These are phyloP conservation scores for Rhodeus uyekii DNA, from an alignment of 2,797 vertebrate species.

Conservation along the genomic window DNA sequence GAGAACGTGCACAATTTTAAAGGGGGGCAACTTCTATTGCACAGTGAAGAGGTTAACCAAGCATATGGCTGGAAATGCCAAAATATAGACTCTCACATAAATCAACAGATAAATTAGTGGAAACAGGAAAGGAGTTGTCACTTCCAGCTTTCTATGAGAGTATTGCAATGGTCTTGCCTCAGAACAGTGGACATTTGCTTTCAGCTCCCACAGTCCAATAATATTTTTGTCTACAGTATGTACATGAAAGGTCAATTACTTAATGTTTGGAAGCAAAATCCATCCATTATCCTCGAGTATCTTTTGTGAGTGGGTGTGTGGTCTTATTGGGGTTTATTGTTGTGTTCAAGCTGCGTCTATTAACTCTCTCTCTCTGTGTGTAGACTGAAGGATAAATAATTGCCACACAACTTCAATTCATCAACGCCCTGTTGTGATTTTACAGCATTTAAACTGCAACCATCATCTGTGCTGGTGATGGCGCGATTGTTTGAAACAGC, in stretches of 20 bases:
- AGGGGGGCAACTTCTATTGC: background rate
- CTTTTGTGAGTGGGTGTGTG: background rate
- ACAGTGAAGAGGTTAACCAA: background rate
- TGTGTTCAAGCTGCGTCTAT: too few relatives aligned
- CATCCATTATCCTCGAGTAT: background rate
- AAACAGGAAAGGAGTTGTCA: constrained; percentile 28
- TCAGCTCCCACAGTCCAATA: background rate
- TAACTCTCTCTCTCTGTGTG: too few relatives aligned
- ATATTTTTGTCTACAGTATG: background rate
- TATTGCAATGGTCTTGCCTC: background rate
- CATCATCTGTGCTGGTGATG: background rate
- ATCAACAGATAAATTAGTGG: constrained; percentile 2
- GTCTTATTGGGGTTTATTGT: background rate
- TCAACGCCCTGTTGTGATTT: background rate
- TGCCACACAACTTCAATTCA: background rate
- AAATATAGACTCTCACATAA: constrained; percentile 9
- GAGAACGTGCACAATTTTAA: background rate
- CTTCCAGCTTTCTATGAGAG: background rate
- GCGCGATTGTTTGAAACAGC: background rate
- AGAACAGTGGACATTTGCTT: background rate
- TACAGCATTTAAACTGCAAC: background rate
- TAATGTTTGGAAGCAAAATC: background rate
- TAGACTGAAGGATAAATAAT: background rate
- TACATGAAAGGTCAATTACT: background rate
- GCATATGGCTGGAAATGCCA: background rate